Evolutionary conservation across 2,888 invertebrate genomes (phyloP).

Genomic region (Epistrophella euchroma): DNA sequence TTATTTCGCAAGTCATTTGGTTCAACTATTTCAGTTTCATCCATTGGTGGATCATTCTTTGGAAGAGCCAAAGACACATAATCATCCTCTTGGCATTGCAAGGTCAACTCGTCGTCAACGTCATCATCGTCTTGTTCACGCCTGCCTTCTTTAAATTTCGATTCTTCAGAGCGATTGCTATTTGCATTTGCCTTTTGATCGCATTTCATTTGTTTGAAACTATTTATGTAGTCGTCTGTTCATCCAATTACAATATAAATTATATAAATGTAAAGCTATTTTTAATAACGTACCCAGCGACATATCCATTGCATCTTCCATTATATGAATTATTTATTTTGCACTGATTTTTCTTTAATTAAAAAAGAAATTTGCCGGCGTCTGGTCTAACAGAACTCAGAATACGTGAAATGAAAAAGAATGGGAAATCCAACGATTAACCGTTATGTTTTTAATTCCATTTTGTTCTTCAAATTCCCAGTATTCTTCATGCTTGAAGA

Average conservation of each 20-base stretch:
- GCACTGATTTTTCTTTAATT: neutral
- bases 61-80: constrained; percentile 48
- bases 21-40: neutral
- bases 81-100: constrained; percentile 49
- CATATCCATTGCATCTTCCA: constrained; percentile 62
- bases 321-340: neutral
- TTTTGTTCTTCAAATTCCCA: constrained; percentile 3
- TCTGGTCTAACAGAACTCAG: neutral
- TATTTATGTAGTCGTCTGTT: constrained; percentile 66
- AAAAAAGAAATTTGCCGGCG: neutral
- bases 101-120: constrained; percentile 25
- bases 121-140: constrained; percentile 47
- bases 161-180: constrained; percentile 33
- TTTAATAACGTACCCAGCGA: constrained; percentile 60
- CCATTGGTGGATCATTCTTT: neutral
- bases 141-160: constrained; percentile 65
- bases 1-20: constrained; percentile 58
- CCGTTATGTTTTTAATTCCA: constrained; percentile 24
- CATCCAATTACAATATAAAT: neutral
- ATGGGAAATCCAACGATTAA: neutral
- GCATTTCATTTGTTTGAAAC: constrained; percentile 11
- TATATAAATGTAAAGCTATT: neutral
- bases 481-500: neutral
- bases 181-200: neutral
- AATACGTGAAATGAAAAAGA: neutral